phyloP scores from a whole-genome alignment of 2,888 invertebrate genomes.

The Colostygia pectinataria region DNA sequence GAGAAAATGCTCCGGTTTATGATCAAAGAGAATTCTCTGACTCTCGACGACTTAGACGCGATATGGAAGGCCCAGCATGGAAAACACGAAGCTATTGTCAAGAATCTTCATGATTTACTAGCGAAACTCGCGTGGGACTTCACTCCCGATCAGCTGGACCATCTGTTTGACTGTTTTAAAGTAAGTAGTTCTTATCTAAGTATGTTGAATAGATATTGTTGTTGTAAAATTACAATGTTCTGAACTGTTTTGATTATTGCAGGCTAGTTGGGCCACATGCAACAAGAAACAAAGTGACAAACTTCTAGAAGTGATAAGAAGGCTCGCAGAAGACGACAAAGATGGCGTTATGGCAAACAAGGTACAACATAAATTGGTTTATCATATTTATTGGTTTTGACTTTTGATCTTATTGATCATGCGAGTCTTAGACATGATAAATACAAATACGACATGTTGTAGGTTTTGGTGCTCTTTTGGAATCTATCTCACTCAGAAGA shows the following conservation, averaged over 20 bases:
- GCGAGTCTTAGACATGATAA: conserved; percentile 18
- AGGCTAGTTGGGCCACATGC: conserved; percentile 97
- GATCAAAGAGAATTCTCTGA: conserved; percentile 95
- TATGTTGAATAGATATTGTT: background rate
- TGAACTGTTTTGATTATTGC: conserved; percentile 1
- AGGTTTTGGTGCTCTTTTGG: conserved; percentile 97
- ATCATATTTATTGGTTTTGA: too few species aligned
- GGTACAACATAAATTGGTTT: too few species aligned
- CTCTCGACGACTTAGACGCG: conserved; percentile 95
- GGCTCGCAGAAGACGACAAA: conserved; percentile 98
- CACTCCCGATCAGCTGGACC: conserved; percentile 97
- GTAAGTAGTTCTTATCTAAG: conserved; percentile 63
- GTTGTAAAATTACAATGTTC: background rate
- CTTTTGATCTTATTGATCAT: too few species aligned
- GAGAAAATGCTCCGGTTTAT: conserved; percentile 98
- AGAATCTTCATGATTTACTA: conserved; percentile 97
- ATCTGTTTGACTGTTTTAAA: conserved; percentile 98
- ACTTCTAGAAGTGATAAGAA: conserved; percentile 95
- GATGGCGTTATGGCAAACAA: conserved; percentile 99
- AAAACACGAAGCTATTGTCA: conserved; percentile 99
- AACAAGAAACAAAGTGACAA: conserved; percentile 98
- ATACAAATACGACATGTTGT: conserved; percentile 6
- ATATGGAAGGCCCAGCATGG: conserved; percentile 99
- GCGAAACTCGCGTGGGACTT: conserved; percentile 99
- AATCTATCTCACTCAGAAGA: conserved; percentile 98